Conservation (phyloP, 2,888 invertebrate genomes). For the Machimus atricapillus region DNA sequence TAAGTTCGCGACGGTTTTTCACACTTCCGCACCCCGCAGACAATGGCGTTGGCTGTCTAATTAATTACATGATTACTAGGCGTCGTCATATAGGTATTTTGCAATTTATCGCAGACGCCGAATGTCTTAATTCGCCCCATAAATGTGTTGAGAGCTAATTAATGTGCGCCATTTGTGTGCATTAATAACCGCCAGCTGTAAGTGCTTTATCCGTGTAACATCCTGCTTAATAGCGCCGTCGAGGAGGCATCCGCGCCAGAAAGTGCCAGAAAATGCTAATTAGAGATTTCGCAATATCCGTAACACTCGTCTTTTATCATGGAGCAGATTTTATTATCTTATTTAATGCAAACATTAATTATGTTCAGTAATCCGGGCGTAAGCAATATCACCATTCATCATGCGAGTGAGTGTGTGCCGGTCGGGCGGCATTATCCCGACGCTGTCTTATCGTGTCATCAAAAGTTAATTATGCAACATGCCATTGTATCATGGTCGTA, state of each 20-base stretch:
- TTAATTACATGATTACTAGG: conserved; percentile 18
- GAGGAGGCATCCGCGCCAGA: not conserved
- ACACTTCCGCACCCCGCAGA: not conserved
- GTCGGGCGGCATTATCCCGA: conserved; percentile 2
- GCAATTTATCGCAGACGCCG: conserved; percentile 24
- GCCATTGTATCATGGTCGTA: not conserved
- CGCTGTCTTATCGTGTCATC: conserved; percentile 34
- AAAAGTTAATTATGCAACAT: conserved; percentile 34
- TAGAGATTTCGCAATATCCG: conserved; percentile 33
- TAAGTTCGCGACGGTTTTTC: not conserved
- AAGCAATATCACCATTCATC: conserved; percentile 20
- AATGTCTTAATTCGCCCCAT: conserved; percentile 38
- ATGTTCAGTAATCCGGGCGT: conserved; percentile 1
- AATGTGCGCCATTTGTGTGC: conserved; percentile 46
- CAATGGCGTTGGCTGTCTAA: not conserved
- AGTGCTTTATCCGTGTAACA: conserved; percentile 39
- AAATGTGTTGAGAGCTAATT: conserved; percentile 44
- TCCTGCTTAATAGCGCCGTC: not conserved
- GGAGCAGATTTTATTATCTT: conserved; percentile 38
- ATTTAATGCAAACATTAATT: conserved; percentile 37
- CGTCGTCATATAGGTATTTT: conserved; percentile 11
- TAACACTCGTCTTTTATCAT: conserved; percentile 37
- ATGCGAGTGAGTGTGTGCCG: not conserved
- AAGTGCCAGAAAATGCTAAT: conserved; percentile 33
- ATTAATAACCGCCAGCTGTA: conserved; percentile 43